These are phyloP conservation scores for Meriones psammophilus DNA, from an alignment of 2,797 vertebrate genomes.

Conservation along the genomic window DNA sequence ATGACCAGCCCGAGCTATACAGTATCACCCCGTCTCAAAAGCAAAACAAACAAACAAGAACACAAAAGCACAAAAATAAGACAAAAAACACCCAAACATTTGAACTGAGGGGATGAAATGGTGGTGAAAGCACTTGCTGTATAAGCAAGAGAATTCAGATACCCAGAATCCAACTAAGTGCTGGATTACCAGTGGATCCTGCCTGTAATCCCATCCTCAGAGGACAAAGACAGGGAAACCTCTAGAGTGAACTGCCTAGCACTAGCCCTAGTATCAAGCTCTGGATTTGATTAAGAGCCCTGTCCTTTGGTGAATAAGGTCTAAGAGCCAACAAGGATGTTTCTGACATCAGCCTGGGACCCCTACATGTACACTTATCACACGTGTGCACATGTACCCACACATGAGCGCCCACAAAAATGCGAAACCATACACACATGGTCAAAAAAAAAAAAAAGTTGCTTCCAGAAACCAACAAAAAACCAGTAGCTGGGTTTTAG, in stretches of 20 bases:
- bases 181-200: too few species aligned
- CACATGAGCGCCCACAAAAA: not conserved
- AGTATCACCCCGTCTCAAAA: not conserved
- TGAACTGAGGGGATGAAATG: not conserved
- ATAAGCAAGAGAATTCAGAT: not conserved
- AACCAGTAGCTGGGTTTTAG: not conserved
- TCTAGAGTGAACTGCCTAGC: not conserved
- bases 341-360: too few species aligned
- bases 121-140: not conserved
- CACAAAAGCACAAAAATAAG: too few species aligned
- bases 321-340: not conserved
- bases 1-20: not conserved
- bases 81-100: not conserved
- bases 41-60: not conserved
- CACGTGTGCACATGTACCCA: not conserved
- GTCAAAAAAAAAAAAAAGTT: not conserved
- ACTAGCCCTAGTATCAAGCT: not conserved
- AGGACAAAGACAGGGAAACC: too few species aligned
- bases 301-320: not conserved
- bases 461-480: not conserved
- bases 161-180: not conserved
- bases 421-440: not conserved
- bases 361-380: too few species aligned
- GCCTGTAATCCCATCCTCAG: not conserved
- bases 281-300: not conserved